phyloP scores from a whole-genome alignment of 2,888 invertebrate species.

The Acleris literana region DNA sequence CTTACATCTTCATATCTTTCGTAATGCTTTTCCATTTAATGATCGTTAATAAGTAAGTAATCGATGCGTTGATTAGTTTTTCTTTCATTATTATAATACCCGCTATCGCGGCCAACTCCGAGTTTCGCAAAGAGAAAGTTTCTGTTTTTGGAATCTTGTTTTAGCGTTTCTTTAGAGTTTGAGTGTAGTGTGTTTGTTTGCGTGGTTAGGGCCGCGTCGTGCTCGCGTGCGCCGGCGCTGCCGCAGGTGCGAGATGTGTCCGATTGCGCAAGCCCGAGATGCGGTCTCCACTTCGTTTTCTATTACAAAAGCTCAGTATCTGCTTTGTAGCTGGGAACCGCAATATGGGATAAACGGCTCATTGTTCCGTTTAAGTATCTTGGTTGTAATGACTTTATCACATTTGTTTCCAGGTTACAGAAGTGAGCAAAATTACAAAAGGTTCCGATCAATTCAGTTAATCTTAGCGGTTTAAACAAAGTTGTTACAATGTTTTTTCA shows the following conservation, averaged over 20 bases:
- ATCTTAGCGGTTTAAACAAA: neutral
- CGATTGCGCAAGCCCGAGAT: slow-evolving; percentile 46
- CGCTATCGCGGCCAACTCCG: no score
- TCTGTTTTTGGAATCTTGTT: slow-evolving; percentile 10
- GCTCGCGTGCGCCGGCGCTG: slow-evolving; percentile 40
- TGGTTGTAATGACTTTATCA: slow-evolving; percentile 5
- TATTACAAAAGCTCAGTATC: slow-evolving; percentile 43
- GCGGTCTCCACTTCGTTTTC: slow-evolving; percentile 45
- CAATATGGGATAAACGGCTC: slow-evolving; percentile 28
- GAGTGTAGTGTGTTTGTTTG: slow-evolving; percentile 39
- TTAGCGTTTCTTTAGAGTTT: slow-evolving; percentile 5
- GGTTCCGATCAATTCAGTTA: no score
- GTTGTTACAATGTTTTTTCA: neutral
- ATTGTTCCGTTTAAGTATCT: slow-evolving; percentile 19
- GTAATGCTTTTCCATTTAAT: slow-evolving; percentile 20
- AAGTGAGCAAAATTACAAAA: no score
- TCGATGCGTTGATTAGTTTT: slow-evolving; percentile 4
- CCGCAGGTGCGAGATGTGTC: slow-evolving; percentile 49
- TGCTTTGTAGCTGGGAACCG: slow-evolving; percentile 36
- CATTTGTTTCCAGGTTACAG: neutral
- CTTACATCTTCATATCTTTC: slow-evolving; percentile 22
- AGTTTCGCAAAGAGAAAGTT: slow-evolving; percentile 17
- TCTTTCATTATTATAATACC: slow-evolving; percentile 2
- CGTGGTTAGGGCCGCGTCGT: slow-evolving; percentile 46
- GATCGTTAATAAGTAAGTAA: slow-evolving; percentile 7